phyloP scores from a whole-genome alignment of 2,888 invertebrate species.

The Pammene aurita region DNA sequence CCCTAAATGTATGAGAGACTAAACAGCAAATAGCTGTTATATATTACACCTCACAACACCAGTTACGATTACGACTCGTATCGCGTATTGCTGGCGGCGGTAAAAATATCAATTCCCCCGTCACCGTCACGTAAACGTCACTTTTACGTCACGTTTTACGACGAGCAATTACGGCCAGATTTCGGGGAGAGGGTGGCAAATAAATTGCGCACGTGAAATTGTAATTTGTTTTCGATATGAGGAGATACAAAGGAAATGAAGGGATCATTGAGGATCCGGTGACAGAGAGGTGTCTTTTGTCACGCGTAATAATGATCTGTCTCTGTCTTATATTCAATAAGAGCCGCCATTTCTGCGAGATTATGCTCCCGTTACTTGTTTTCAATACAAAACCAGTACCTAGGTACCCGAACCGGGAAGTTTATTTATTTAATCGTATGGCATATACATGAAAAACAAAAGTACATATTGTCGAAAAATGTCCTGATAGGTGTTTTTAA shows the following conservation, averaged over 20 bases:
- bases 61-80: neutral
- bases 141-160: constrained; percentile 34
- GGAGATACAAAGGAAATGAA: neutral
- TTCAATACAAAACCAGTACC: no score
- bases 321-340: neutral
- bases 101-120: constrained; percentile 39
- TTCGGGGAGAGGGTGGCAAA: constrained; percentile 6
- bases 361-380: no score
- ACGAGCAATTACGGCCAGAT: constrained; percentile 34
- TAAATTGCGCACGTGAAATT: constrained; percentile 14
- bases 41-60: neutral
- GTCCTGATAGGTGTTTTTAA: no score
- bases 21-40: neutral
- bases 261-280: neutral
- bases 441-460: no score
- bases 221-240: constrained; percentile 19
- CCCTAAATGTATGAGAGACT: neutral
- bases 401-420: no score
- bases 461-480: no score
- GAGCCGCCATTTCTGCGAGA: neutral
- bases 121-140: constrained; percentile 20
- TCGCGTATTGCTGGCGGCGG: constrained; percentile 20
- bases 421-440: no score
- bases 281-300: neutral
- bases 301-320: neutral